Conservation (phyloP, 2,888 invertebrate species). For the Seladonia tumulorum region DNA sequence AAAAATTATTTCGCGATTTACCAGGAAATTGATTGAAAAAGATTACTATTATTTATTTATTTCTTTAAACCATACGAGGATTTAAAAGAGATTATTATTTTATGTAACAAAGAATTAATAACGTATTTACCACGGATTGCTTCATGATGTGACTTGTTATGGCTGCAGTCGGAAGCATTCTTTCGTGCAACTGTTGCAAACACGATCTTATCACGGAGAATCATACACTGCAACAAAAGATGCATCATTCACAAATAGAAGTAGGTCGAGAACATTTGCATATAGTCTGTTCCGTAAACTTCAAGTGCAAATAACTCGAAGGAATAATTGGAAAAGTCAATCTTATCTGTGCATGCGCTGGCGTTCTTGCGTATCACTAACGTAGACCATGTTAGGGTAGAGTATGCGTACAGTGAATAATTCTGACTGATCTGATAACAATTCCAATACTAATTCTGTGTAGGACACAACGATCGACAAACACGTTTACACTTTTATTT, state of each 20-base stretch:
- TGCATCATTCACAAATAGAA: not conserved
- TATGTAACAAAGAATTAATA: no score
- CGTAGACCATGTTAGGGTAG: not conserved
- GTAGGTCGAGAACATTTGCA: not conserved
- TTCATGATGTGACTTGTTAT: not conserved
- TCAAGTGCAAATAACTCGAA: not conserved
- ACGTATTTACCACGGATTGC: not conserved
- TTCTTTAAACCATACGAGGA: no score
- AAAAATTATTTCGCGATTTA: not conserved
- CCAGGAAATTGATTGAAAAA: not conserved
- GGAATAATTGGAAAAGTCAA: constrained; percentile 10
- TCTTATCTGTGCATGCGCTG: constrained; percentile 16
- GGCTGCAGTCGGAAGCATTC: not conserved
- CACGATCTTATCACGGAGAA: not conserved
- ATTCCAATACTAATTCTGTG: not conserved
- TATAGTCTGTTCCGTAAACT: not conserved
- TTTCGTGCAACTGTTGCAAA: not conserved
- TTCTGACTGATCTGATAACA: not conserved
- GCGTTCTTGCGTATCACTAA: not conserved
- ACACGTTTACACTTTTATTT: not conserved
- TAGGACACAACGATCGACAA: not conserved
- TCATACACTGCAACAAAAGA: not conserved
- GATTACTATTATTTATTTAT: not conserved
- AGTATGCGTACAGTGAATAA: not conserved
- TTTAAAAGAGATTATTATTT: not conserved